Evolutionary conservation across 2,797 vertebrate species (phyloP), one percentile per base, ranked within the genome.

Genomic region (Leuciscus waleckii): DNA sequence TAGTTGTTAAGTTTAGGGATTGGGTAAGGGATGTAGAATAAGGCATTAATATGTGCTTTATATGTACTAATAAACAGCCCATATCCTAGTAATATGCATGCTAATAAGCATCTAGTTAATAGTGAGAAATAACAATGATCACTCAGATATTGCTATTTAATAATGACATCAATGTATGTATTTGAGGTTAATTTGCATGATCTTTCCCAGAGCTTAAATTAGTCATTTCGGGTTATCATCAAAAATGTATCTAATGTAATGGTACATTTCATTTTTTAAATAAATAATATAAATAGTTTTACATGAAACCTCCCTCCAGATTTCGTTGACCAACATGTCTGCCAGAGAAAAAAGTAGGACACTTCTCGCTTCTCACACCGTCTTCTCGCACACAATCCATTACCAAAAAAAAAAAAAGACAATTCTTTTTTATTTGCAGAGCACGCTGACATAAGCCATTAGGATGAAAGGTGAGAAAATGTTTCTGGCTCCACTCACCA

Each of bases 361-460:
- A 87, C 70, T 56, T 82, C 65, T 78, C 39, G 23, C 32, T 8
- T 58, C 10, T 58, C 56, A n/a, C 9, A 16, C 58, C 0, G 26
- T 65, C 76, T 39, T 79, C 65, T 79, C 71, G 61, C 49, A n/a
- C 41, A 14, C 51, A 88, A 88, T 84, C 78, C 63, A 85, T 85
- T 79, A 79, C 63, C n/a, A n/a, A 29, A 29, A 29, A 29, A 35
- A 32, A 79, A 83, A 58, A 82, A 84, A 49, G 49, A 85, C 58
- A 37, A 67, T 87, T 90, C 89, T 92, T 92, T 92, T 92, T 93
- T 90, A 91, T 89, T 92, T 90, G 86, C 93, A 89, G 90, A 93
- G 88, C 91, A 88, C 89, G 90, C 88, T 93, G 93, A 93, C 90
- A 68, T 91, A 86, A 86, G 86, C 91, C 89, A 93, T 90, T 93